Evolutionary conservation across 2,888 invertebrate genomes (phyloP).

Genomic region (Eupeodes latifasciatus): DNA sequence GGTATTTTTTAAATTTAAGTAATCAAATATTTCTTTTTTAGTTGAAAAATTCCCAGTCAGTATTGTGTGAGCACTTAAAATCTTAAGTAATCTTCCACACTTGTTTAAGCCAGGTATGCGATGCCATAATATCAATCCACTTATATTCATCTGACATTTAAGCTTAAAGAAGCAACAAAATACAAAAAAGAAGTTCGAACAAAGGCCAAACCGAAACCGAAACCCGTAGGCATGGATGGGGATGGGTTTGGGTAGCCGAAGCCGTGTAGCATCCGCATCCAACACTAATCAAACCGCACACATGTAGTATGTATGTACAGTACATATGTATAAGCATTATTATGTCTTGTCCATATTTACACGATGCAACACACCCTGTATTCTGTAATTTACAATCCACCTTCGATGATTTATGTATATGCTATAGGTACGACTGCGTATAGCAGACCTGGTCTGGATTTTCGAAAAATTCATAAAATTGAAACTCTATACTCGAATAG

Average conservation of each 20-base stretch:
- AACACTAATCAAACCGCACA: slow-evolving; percentile 1
- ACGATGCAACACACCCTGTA: slow-evolving; percentile 54
- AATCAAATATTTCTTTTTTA: slow-evolving; percentile 42
- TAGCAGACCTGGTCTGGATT: neutral
- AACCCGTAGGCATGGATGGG: slow-evolving; percentile 11
- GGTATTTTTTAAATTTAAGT: slow-evolving; percentile 53
- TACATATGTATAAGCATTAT: neutral
- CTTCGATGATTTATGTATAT: slow-evolving; percentile 47
- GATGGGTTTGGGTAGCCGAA: slow-evolving; percentile 15
- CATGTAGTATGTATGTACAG: neutral
- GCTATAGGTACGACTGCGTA: neutral
- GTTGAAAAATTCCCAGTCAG: slow-evolving; percentile 32
- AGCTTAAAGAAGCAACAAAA: slow-evolving; percentile 20
- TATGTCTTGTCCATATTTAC: neutral
- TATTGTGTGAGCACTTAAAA: slow-evolving; percentile 24
- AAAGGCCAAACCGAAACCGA: slow-evolving; percentile 58
- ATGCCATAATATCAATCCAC: slow-evolving; percentile 55
- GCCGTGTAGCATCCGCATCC: slow-evolving; percentile 59
- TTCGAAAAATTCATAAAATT: slow-evolving; percentile 53
- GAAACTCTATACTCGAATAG: slow-evolving; percentile 37
- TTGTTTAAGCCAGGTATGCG: slow-evolving; percentile 50
- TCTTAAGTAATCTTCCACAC: slow-evolving; percentile 70
- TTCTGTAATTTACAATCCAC: slow-evolving; percentile 67
- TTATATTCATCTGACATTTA: slow-evolving; percentile 68
- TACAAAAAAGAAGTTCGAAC: slow-evolving; percentile 34